Conservation (phyloP, 2,797 vertebrate species). For the Enteromius treurensis region DNA sequence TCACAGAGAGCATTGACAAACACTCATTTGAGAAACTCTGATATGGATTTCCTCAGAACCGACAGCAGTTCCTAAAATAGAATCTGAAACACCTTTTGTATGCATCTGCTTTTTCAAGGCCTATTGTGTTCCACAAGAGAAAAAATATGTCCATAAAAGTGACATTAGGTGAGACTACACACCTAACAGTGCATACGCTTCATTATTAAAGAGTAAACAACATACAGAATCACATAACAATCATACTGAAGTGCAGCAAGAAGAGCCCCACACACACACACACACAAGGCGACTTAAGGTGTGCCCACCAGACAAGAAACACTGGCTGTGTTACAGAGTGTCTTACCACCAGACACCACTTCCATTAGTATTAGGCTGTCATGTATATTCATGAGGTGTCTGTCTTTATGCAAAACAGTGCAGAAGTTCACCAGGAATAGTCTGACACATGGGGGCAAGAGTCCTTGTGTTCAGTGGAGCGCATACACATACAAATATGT, state of each 20-base stretch:
- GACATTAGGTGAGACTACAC: not conserved
- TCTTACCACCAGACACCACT: conserved; percentile 57
- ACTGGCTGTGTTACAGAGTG: conserved; percentile 62
- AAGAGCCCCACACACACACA: conserved; percentile 58
- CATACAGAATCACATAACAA: not conserved
- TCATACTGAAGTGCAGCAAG: conserved; percentile 42
- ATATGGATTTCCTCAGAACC: conserved; percentile 30
- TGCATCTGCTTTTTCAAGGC: not conserved
- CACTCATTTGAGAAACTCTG: conserved; percentile 41
- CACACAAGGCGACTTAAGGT: conserved; percentile 53
- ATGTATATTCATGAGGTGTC: conserved; percentile 74
- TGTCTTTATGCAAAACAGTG: conserved; percentile 67
- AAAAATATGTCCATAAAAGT: not conserved
- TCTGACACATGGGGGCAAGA: conserved; percentile 63
- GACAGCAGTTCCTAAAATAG: conserved; percentile 38
- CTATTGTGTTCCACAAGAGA: conserved; percentile 28
- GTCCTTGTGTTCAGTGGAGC: conserved; percentile 63
- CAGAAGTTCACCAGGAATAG: conserved; percentile 65
- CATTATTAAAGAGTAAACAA: conserved; percentile 9
- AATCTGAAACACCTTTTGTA: not conserved
- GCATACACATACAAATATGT: conserved; percentile 52
- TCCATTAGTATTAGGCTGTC: conserved; percentile 67
- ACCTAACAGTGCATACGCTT: not conserved
- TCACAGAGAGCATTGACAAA: conserved; percentile 49
- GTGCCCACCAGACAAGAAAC: conserved; percentile 63